Conservation (phyloP, 2,888 invertebrate species). For the Operophtera brumata region DNA sequence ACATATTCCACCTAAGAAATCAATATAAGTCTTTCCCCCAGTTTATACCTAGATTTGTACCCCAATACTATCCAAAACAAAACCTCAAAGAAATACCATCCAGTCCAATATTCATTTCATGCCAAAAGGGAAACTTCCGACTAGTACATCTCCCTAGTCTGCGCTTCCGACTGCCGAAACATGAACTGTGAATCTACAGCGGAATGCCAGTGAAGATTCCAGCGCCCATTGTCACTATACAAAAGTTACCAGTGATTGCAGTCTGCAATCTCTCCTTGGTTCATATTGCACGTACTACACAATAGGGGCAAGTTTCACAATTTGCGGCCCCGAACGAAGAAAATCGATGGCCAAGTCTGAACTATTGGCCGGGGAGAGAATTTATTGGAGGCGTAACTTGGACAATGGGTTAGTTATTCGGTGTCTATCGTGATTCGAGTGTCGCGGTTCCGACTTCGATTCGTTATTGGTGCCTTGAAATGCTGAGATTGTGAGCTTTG, state of each 20-base stretch:
- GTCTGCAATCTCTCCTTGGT: constrained; percentile 58
- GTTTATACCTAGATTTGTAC: not conserved
- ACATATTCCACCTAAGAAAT: too few relatives aligned
- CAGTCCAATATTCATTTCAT: constrained; percentile 13
- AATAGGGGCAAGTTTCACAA: constrained; percentile 64
- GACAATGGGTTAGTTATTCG: constrained; percentile 63
- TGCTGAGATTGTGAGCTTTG: constrained; percentile 20
- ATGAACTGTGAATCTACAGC: constrained; percentile 24
- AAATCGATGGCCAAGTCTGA: constrained; percentile 55
- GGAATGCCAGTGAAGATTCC: constrained; percentile 35
- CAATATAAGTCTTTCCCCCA: too few relatives aligned
- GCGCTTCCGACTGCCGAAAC: constrained; percentile 18
- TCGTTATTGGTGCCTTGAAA: constrained; percentile 34
- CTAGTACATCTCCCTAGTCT: too few relatives aligned
- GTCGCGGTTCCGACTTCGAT: constrained; percentile 36
- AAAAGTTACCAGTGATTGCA: constrained; percentile 61
- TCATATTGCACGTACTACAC: constrained; percentile 63
- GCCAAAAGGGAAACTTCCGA: constrained; percentile 14
- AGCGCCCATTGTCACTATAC: constrained; percentile 39
- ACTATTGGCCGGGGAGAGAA: constrained; percentile 58
- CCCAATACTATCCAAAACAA: not conserved
- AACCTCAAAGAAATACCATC: not conserved
- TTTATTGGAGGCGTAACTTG: constrained; percentile 61
- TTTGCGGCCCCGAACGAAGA: constrained; percentile 60
- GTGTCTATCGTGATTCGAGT: constrained; percentile 54